phyloP scores from a whole-genome alignment of 1,140 invertebrate genomes.

The Drosophila fuyamai region DNA sequence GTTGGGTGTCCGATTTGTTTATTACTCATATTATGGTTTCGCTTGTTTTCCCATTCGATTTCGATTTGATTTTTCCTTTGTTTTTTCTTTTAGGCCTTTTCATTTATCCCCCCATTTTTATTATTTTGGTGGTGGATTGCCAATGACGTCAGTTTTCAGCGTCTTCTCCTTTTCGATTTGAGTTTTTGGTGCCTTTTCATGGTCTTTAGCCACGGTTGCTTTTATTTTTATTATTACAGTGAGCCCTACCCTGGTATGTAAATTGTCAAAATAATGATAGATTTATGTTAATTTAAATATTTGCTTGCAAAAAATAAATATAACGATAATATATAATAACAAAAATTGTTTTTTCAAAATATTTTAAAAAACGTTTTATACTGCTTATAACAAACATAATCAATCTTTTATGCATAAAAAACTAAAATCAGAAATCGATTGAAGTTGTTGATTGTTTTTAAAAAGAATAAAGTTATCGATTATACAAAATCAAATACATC shows the following conservation, averaged over 20 bases:
- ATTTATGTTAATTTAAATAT: background rate
- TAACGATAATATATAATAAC: too few relatives aligned
- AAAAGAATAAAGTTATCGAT: too few relatives aligned
- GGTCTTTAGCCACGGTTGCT: conserved; percentile 19
- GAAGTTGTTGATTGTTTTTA: too few relatives aligned
- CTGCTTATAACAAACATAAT: too few relatives aligned
- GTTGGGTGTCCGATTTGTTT: conserved; percentile 38
- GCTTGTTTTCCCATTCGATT: conserved; percentile 14
- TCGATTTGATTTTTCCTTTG: conserved; percentile 24
- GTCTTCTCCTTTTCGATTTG: conserved; percentile 5
- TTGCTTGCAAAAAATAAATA: too few relatives aligned
- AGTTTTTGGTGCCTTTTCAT: conserved; percentile 28
- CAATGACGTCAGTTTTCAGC: conserved; percentile 34
- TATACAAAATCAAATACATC: too few relatives aligned
- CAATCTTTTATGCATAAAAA: too few relatives aligned
- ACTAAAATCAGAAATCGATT: too few relatives aligned
- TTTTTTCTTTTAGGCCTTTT: background rate
- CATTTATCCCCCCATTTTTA: conserved; percentile 9
- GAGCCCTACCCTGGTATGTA: background rate
- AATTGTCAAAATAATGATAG: background rate
- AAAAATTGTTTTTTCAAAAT: too few relatives aligned
- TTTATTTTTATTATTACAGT: conserved; percentile 18
- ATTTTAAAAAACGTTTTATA: too few relatives aligned
- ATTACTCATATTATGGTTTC: conserved; percentile 38
- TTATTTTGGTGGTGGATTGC: conserved; percentile 26